Base-by-base conservation (phyloP, 2,888 invertebrate species). In the Andrena fulva region DNA sequence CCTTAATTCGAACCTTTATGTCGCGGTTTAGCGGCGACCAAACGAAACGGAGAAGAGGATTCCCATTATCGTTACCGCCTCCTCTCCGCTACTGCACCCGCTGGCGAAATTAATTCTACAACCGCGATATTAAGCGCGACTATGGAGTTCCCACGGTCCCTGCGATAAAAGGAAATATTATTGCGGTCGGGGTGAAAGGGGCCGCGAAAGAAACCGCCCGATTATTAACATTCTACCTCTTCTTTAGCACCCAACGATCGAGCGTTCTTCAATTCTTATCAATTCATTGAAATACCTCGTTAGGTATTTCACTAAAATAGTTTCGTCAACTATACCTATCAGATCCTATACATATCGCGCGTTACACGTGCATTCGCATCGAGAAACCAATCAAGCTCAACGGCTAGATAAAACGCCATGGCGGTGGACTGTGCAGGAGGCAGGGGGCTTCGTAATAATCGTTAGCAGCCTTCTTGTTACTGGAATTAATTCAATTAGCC, bases 401-500 rank as follows among this genome's bases (percentile, higher is more conserved):
- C 69, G 24, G 59, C 10, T 56, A 62, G 62, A 80, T 66, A 80
- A 80, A 80, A 80, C 52, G 80, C 24, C 59, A 8, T 3, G 10
- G 7, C 33, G 16, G 35, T 56, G 12, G 12, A 12, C 12, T 42
- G 29, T 8, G 54, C 54, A 54, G 12, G 24, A 54, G 63, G 16
- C n/a, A 16, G 42, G 31, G 50, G 42, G 20, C 20, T 31, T 60
- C 42, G 83, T 82, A 86, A 89, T 89, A 89, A 89, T 90, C 85
- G 88, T 89, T 90, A 90, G 89, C 80, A 78, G 80, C 83, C 86
- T 90, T 90, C 89, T 87, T 86, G 89, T 88, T 86, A 80, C 72
- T 67, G 72, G 90, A 90, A 90, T 89, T 88, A 89, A 90, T 90
- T 90, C 89, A 85, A 90, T 90, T 88, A 87, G 69, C 77, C 72